Evolutionary conservation across 2,113 vertebrate genomes (phyloP).

Genomic region (Blennius ocellaris): DNA sequence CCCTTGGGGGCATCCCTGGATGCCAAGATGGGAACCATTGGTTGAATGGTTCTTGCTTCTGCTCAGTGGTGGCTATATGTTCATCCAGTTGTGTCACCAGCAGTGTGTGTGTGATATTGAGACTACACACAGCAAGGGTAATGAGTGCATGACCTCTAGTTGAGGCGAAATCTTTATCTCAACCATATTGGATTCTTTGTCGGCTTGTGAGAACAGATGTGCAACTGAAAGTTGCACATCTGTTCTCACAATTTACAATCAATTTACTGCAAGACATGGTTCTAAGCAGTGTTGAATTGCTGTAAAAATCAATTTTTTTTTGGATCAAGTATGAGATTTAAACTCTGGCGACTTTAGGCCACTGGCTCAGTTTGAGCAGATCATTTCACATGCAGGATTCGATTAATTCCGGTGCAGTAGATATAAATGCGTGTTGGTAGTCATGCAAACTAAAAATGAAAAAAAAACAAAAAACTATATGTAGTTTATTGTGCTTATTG

Average conservation of each 20-base stretch:
- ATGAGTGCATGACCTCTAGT: background rate
- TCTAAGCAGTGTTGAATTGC: background rate
- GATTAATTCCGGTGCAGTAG: slow-evolving; percentile 12
- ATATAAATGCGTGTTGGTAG: slow-evolving; percentile 21
- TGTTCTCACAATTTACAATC: no score
- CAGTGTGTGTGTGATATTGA: slow-evolving; percentile 2
- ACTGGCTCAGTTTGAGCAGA: background rate
- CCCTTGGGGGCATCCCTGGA: no score
- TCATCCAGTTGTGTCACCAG: slow-evolving; percentile 12
- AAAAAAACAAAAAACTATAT: no score
- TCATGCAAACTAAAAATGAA: slow-evolving; percentile 32
- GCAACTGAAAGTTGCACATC: no score
- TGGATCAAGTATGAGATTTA: background rate
- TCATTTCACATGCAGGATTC: background rate
- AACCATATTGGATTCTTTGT: background rate
- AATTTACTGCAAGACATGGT: background rate
- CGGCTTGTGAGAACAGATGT: background rate
- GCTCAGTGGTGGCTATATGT: background rate
- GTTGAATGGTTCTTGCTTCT: no score
- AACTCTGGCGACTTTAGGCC: background rate
- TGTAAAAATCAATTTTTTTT: background rate
- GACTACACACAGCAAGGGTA: background rate
- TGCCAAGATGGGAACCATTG: no score
- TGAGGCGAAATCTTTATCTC: background rate
- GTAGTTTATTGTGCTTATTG: slow-evolving; percentile 23